A percentile compares a stretch with the other conserved stretches of the same genome.
These are phyloP conservation scores for Marcusenius ussheri DNA, from an alignment of 2,113 vertebrate genomes.

Conservation along the genomic window DNA sequence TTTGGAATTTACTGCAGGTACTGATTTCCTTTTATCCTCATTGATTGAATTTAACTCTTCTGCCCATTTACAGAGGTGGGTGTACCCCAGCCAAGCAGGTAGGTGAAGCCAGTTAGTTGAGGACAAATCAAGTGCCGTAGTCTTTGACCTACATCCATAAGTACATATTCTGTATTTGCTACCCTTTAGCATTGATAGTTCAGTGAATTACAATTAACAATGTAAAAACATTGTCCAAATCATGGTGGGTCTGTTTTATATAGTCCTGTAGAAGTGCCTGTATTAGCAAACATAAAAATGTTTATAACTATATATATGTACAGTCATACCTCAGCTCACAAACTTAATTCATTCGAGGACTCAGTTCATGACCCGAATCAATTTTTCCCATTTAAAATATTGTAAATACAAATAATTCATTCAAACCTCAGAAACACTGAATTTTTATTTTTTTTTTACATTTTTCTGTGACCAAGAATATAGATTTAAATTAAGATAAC, in stretches of 20 bases:
- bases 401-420: too few species aligned
- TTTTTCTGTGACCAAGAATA: too few species aligned
- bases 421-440: too few species aligned
- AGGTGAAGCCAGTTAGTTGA: not conserved
- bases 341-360: too few species aligned
- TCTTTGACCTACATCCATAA: not conserved
- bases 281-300: not conserved
- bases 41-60: not conserved
- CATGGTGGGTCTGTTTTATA: not conserved
- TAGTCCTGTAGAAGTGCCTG: not conserved
- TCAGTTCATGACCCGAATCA: too few species aligned
- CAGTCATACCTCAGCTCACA: too few species aligned
- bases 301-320: not conserved
- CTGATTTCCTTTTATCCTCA: not conserved
- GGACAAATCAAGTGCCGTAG: not conserved
- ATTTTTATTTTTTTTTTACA: too few species aligned
- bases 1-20: not conserved
- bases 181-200: not conserved
- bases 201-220: not conserved
- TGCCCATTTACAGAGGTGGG: not conserved
- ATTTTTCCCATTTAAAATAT: too few species aligned
- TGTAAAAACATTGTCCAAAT: not conserved
- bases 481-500: too few species aligned
- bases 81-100: not conserved
- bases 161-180: not conserved